Evolutionary conservation across 2,113 vertebrate species (phyloP), one percentile per base, ranked within the genome.

Genomic region (Apaloderma vittatum): DNA sequence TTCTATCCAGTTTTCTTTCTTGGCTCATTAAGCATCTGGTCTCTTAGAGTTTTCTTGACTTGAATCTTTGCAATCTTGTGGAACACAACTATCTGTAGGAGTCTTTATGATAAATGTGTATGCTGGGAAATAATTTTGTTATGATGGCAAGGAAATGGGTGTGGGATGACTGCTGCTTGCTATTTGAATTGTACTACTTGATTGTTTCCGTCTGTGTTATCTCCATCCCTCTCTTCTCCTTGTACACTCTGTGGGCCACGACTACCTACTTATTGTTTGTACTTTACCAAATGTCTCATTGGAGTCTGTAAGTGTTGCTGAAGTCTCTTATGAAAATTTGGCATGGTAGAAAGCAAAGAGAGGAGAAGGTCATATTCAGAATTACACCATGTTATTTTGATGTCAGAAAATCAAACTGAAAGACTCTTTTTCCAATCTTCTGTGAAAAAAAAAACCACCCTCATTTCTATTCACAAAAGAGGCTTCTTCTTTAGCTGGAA

Each of bases 401-500:
- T 87, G 91, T 77, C 70, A 87, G 76, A 92, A 86, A 94, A 81
- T 79, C 70, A 61, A 82, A 65, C 61, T 92, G 83, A 94, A 96
- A 94, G 65, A 52, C 15, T 16, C 26, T 94, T 94, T 94, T 94
- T 73, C 66, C 27, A 52, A 70, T 96, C 85, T 81, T 71, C 43
- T 77, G 5, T 36, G 8, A 49, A 14, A 65, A 59, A 54, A 66
- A 63, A 15, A 58, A 76, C 11, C 43, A 85, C 77, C 40, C 48
- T 94, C 58, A 92, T 95, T 92, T 95, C 94, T 95, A 93, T 96
- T 96, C 87, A 91, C 94, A 96, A 96, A 97, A 97, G 87, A 72
- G 61, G 68, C 93, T 96, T 24, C 90, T 96, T 93, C 92, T 96
- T 91, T 94, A 87, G 86, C 94, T 96, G 94, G 93, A 95, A 96